These are phyloP conservation scores for Tragulus kanchil DNA, from an alignment of 2,113 vertebrate species.

Conservation along the genomic window DNA sequence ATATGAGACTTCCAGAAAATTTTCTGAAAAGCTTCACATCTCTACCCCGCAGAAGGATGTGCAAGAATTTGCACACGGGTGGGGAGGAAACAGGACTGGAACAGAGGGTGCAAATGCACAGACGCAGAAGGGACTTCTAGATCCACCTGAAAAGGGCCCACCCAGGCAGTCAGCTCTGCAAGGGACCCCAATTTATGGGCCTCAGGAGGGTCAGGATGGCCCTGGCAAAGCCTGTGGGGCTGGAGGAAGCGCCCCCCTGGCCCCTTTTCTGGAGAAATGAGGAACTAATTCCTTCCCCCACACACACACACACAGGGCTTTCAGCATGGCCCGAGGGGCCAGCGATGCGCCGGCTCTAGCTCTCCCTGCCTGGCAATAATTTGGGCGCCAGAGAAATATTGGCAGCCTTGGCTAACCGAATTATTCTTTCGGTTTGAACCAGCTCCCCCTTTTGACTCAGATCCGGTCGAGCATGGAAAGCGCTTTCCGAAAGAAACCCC, in stretches of 20 bases:
- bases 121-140: background rate
- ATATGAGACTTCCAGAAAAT: background rate
- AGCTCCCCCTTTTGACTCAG: constrained; percentile 81
- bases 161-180: background rate
- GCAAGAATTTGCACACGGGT: background rate
- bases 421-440: constrained; percentile 83
- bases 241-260: background rate
- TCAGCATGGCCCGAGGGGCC: constrained; percentile 58
- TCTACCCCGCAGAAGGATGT: background rate
- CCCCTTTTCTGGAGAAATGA: constrained; percentile 17
- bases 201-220: no score
- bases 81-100: no score
- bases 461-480: constrained; percentile 60
- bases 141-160: background rate
- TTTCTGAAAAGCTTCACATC: background rate
- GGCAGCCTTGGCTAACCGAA: constrained; percentile 79
- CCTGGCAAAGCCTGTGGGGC: background rate
- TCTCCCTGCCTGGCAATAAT: constrained; percentile 66
- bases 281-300: constrained; percentile 1
- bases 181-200: background rate
- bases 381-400: constrained; percentile 68
- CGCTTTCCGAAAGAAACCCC: constrained; percentile 76
- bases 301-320: constrained; percentile 38
- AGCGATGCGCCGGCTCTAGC: background rate
- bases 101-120: background rate